Evolutionary conservation across 64 coral and sea anemone species (phyloP).

Genomic region (Montipora sp.): DNA sequence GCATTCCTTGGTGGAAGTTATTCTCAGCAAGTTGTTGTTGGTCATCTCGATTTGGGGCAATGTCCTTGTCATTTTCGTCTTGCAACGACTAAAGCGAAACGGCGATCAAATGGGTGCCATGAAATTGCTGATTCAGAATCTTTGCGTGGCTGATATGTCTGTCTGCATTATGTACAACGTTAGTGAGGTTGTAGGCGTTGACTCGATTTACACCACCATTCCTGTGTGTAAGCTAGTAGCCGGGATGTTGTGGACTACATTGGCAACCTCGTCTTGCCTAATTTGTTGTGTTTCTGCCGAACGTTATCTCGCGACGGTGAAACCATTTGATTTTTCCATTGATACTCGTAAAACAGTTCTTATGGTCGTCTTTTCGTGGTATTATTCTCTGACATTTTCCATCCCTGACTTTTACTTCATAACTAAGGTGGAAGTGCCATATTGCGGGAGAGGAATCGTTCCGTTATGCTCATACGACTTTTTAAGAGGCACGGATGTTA

Average conservation of each 20-base stretch:
- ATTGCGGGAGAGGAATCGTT: constrained; percentile 61
- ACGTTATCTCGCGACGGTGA: constrained; percentile 78
- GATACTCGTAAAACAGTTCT: constrained; percentile 64
- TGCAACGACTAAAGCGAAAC: constrained; percentile 75
- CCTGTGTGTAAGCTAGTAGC: constrained; percentile 76
- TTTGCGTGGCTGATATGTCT: constrained; percentile 81
- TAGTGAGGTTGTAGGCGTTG: constrained; percentile 72
- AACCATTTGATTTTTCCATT: constrained; percentile 82
- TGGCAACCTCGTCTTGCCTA: constrained; percentile 61
- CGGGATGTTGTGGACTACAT: constrained; percentile 74
- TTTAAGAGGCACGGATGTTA: constrained; percentile 54
- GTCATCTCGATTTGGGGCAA: constrained; percentile 81
- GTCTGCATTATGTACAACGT: constrained; percentile 89
- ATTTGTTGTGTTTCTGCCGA: constrained; percentile 86
- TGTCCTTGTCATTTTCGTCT: constrained; percentile 67
- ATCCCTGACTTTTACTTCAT: constrained; percentile 87
- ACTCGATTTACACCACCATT: constrained; percentile 48
- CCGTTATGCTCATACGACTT: constrained; percentile 71
- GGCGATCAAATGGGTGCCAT: constrained; percentile 61
- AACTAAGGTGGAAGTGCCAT: constrained; percentile 44
- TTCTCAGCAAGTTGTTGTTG: constrained; percentile 79
- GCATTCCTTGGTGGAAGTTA: constrained; percentile 52
- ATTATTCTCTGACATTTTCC: constrained; percentile 78
- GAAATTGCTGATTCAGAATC: constrained; percentile 80
- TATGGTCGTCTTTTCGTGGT: constrained; percentile 88